Evolutionary conservation across 30 jellyfish, hydroid and myxozoan genomes (phyloP).

Genomic region (Hydra vulgaris): DNA sequence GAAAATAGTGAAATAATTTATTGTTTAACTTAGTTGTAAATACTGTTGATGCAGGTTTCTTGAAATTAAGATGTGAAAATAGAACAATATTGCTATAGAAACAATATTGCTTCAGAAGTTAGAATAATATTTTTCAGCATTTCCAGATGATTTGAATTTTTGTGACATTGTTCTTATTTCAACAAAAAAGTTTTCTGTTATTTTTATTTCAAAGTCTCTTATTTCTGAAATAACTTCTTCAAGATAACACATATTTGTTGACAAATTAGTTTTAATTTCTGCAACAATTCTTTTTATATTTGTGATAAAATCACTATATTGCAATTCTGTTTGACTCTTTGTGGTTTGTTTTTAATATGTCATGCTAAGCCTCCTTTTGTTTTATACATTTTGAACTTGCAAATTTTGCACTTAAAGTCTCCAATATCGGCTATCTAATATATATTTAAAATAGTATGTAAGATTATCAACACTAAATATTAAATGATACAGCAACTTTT

Average conservation of each 20-base stretch:
- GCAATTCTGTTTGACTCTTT: slow-evolving; percentile 2
- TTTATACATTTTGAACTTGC: slow-evolving; percentile 1
- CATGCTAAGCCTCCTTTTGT: slow-evolving; percentile 7
- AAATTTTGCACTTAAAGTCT: too few species aligned
- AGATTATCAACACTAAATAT: too few species aligned
- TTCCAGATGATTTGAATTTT: background rate
- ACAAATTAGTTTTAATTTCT: slow-evolving; percentile 1
- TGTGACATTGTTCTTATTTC: slow-evolving; percentile 1
- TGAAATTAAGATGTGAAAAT: background rate
- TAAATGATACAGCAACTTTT: too few species aligned
- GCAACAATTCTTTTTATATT: slow-evolving; percentile 1
- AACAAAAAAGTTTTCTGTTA: background rate
- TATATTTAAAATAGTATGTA: too few species aligned
- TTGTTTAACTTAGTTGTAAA: too few species aligned
- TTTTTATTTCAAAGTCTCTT: background rate
- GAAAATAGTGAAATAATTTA: background rate
- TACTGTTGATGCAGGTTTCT: slow-evolving; percentile 1
- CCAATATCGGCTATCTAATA: too few species aligned
- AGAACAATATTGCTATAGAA: slow-evolving; percentile 2
- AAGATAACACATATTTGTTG: slow-evolving; percentile 4
- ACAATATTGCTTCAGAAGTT: too few species aligned
- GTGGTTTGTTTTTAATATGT: background rate
- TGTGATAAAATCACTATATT: background rate
- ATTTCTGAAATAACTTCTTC: background rate
- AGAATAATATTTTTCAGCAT: too few species aligned